A percentile compares a stretch with the other conserved stretches of the same genome.
Conservation (phyloP, 1,140 invertebrate genomes). For the Procambarus clarkii region DNA sequence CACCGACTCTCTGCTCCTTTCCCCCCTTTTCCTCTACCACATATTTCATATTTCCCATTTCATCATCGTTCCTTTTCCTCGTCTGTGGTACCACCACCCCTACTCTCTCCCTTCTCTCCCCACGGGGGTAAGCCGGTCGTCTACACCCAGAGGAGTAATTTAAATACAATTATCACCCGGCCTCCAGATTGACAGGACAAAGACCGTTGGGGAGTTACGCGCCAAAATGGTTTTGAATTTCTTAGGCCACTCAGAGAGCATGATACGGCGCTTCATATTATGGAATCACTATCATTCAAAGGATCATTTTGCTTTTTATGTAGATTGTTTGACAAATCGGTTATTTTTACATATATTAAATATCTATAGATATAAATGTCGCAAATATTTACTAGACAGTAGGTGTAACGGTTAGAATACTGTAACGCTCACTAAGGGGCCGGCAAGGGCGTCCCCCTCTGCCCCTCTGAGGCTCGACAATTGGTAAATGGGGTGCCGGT, state of each 20-base stretch:
- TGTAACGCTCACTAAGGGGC: slow-evolving; percentile 4
- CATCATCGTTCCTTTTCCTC: background rate
- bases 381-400: background rate
- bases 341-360: no score
- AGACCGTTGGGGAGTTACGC: slow-evolving; percentile 41
- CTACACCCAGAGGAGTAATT: slow-evolving; percentile 46
- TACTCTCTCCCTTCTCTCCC: slow-evolving; percentile 12
- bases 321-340: no score
- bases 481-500: slow-evolving; percentile 53
- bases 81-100: slow-evolving; percentile 6
- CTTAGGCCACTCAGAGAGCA: slow-evolving; percentile 50
- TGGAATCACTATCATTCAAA: no score
- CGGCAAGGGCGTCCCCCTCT: background rate
- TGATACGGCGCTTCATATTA: background rate
- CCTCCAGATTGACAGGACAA: slow-evolving; percentile 46
- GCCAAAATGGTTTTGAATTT: slow-evolving; percentile 35
- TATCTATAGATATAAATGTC: background rate
- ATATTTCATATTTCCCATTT: background rate
- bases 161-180: slow-evolving; percentile 44
- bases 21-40: no score
- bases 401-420: background rate
- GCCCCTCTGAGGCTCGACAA: slow-evolving; percentile 19
- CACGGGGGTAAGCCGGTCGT: background rate
- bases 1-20: background rate
- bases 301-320: no score